Percentiles rank a stretch among this genome's conserved stretches.
These are phyloP conservation scores for Drosophila baimaii DNA, from an alignment of 1,140 invertebrate genomes.

Conservation along the genomic window DNA sequence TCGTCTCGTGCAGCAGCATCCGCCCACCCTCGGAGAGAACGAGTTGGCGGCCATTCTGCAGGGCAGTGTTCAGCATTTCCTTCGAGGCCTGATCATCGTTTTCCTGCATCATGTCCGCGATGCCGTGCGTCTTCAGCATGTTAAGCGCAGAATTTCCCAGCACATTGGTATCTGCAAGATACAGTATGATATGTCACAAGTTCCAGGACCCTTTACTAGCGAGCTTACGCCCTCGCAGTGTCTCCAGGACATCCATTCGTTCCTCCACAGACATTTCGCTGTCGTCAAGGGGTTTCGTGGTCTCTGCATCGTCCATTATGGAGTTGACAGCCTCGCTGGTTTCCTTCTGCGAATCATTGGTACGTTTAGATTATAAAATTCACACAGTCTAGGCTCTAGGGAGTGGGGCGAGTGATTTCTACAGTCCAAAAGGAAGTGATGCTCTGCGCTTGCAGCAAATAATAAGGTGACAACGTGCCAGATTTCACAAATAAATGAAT, in stretches of 20 bases:
- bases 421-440: background rate
- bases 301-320: slow-evolving; percentile 67
- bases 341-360: slow-evolving; percentile 65
- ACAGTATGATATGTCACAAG: background rate
- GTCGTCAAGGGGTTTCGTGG: slow-evolving; percentile 31
- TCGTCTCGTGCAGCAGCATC: slow-evolving; percentile 87
- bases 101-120: slow-evolving; percentile 89
- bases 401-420: background rate
- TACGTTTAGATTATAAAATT: background rate
- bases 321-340: slow-evolving; percentile 83
- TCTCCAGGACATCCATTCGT: slow-evolving; percentile 68
- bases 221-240: slow-evolving; percentile 62
- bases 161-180: slow-evolving; percentile 52
- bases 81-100: slow-evolving; percentile 87
- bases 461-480: background rate
- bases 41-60: slow-evolving; percentile 92
- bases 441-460: slow-evolving; percentile 1
- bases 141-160: slow-evolving; percentile 85
- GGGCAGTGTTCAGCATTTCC: slow-evolving; percentile 88
- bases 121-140: slow-evolving; percentile 91
- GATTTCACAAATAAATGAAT: background rate
- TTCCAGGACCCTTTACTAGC: background rate
- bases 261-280: slow-evolving; percentile 71
- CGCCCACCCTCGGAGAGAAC: slow-evolving; percentile 92
- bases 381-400: no score